Base-by-base conservation (phyloP, 1,140 invertebrate genomes). In the Atopsyche davidsoni region DNA sequence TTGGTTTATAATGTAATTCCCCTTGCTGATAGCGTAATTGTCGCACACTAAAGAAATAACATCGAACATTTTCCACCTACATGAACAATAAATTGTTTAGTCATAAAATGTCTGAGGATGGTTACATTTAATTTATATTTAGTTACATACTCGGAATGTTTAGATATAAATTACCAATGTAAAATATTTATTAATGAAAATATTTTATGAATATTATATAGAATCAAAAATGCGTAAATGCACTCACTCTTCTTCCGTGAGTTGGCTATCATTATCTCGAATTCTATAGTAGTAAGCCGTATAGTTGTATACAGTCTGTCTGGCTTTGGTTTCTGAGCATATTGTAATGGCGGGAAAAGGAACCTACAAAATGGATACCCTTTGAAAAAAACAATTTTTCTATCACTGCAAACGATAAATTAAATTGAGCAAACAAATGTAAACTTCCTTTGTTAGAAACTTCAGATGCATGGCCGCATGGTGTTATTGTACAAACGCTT, bases 341-440 rank as follows among this genome's bases (percentile, higher is more conserved):
- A 81, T 68, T 1, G 78, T 80, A 9, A 81, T 69, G 0, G 79
- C 73, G 10, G 79, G 79, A 53, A 79, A 81, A 1, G 79, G 79
- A 25, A 81, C 77, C 68, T 71, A 43, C 7, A 61, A 57, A 21
- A 31, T 39, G 17, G 24, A 13, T 7, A 49, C 22, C 4, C 10
- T 21, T 23, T 2, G 13, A 22, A 23, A 22, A 23, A 14, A 43
- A 22, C 16, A 43, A 11, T 47, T 23, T 21, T 22, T 31, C 19
- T 18, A 41, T 21, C 18, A 39, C 24, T 7, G 24, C n/a, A 7
- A 28, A 7, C n/a, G n/a, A 28, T 7, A n/a, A 28, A 28, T 7
- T 28, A 28, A 28, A 28, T 28, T 7, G n/a, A 28, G 6, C 6
- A 7, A 28, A 28, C n/a, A 28, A 28, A n/a, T 7, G n/a, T 28